Evolutionary conservation across 2,113 vertebrate species (phyloP), one percentile per base, ranked within the genome.

Genomic region (Ceyx cyanopectus): DNA sequence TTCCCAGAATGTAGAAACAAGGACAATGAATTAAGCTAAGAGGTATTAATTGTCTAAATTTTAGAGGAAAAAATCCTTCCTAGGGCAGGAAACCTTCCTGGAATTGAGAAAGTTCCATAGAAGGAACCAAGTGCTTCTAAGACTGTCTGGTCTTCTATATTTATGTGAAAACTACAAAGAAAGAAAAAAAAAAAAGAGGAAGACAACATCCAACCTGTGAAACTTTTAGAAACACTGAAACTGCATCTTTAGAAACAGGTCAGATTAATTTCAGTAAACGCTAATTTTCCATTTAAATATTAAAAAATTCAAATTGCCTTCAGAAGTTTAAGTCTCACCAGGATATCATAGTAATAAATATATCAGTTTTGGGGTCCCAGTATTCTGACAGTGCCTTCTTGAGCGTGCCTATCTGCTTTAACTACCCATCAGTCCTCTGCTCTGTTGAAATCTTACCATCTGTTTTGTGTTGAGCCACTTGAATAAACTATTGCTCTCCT

Each of bases 371-470:
- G 43, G 56, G 54, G 14, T 29, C 29, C 88, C 23, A 41, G 41
- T 62, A 54, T 77, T 91, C 60, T 73, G 63, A 85, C 22, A 10
- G 30, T 90, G 79, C 24, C 82, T 80, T 57, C 34, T 27, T 70
- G 17, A 45, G 27, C 41, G 7, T 68, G 37, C 37, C 32, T 86
- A 40, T 68, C 40, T 77, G 32, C n/a, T 76, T 27, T 74, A 77
- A 66, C 48, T 89, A 58, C 46, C 60, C 86, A 76, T 81, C n/a
- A 78, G 54, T 61, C 43, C 65, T 80, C 78, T 57, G 20, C 72
- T 95, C 79, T 92, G 89, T 80, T 94, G 57, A 93, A 93, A 90
- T 94, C 61, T 81, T 87, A 85, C 84, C 91, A 94, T 95, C 89
- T 96, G 81, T 81, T 96, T 92, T 80, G 51, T 83, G 68, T 94